These are phyloP conservation scores for Syngnathus rostellatus DNA, from an alignment of 2,797 vertebrate genomes.

Conservation along the genomic window DNA sequence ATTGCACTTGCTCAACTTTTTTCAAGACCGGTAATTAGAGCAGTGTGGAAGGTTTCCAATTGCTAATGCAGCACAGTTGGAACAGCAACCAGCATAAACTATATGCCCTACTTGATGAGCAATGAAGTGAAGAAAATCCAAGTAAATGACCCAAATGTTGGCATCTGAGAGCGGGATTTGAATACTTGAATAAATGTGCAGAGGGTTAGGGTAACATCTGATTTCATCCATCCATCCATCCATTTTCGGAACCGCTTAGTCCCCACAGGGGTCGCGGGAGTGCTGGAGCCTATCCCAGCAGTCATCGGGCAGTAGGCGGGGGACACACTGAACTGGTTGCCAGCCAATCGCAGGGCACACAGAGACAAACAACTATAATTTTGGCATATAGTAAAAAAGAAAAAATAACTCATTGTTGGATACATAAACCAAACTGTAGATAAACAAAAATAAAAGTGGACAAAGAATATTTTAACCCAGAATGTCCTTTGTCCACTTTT, in stretches of 20 bases:
- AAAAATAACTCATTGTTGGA: not conserved
- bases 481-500: too few relatives aligned
- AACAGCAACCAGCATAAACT: slow-evolving; percentile 46
- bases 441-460: not conserved
- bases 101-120: slow-evolving; percentile 44
- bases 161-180: slow-evolving; percentile 38
- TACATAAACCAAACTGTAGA: not conserved
- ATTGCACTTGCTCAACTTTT: slow-evolving; percentile 31
- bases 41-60: slow-evolving; percentile 51
- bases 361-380: too few relatives aligned
- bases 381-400: not conserved
- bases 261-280: too few relatives aligned
- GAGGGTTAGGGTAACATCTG: not conserved
- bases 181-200: slow-evolving; percentile 38
- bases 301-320: too few relatives aligned
- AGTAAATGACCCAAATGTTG: slow-evolving; percentile 56
- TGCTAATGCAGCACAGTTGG: slow-evolving; percentile 43
- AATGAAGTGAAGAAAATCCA: slow-evolving; percentile 54
- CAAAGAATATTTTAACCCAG: not conserved
- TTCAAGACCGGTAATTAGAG: slow-evolving; percentile 52
- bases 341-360: too few relatives aligned
- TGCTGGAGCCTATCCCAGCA: too few relatives aligned
- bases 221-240: too few relatives aligned
- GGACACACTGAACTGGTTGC: too few relatives aligned
- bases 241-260: too few relatives aligned